These are phyloP conservation scores for Hemiprocne comata DNA, from an alignment of 2,113 vertebrate genomes.

Conservation along the genomic window DNA sequence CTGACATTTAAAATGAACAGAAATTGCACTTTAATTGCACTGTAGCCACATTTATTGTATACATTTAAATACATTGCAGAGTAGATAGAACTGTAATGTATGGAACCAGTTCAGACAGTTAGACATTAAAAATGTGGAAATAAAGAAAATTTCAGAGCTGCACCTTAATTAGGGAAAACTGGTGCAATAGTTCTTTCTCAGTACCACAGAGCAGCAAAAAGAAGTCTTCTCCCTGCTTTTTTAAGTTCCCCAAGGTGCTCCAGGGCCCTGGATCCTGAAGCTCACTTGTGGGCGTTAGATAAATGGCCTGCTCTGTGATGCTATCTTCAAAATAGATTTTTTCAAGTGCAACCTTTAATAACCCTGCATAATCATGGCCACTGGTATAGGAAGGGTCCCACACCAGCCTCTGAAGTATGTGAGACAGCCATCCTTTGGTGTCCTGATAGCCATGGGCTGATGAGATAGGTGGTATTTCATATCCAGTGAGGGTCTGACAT, in stretches of 20 bases:
- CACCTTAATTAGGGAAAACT: background rate
- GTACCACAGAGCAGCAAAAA: background rate
- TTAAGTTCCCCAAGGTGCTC: background rate
- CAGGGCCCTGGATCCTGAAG: background rate
- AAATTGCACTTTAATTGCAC: conserved; percentile 77
- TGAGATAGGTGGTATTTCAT: background rate
- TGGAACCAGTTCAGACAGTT: conserved; percentile 55
- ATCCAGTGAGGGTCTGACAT: background rate
- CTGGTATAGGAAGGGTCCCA: background rate
- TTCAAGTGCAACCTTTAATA: background rate
- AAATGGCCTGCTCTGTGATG: background rate
- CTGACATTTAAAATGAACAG: conserved; percentile 77
- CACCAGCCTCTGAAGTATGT: background rate
- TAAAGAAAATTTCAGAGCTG: conserved; percentile 39
- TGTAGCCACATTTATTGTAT: conserved; percentile 69
- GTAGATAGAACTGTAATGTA: conserved; percentile 46
- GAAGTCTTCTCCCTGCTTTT: background rate
- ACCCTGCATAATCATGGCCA: background rate
- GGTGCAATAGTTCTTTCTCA: background rate
- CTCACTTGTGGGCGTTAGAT: background rate
- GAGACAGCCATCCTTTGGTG: background rate
- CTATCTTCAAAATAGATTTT: background rate
- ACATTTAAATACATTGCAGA: conserved; percentile 79
- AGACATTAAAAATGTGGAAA: conserved; percentile 26
- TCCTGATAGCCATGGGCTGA: background rate